These are phyloP conservation scores for Leucoma salicis DNA, from an alignment of 2,888 invertebrate genomes.

Conservation along the genomic window DNA sequence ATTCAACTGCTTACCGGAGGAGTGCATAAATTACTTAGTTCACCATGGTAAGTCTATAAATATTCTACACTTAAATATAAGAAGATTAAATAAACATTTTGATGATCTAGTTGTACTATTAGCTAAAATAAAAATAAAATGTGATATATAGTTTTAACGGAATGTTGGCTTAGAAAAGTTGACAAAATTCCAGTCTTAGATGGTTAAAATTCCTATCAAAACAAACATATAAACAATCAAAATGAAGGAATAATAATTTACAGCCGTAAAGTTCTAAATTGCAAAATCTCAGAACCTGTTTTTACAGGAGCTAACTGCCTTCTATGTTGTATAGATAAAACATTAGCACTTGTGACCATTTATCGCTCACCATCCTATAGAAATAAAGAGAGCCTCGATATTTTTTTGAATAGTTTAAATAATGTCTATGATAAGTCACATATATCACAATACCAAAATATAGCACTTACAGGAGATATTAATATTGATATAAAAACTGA, in stretches of 20 bases:
- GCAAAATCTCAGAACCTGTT: neutral
- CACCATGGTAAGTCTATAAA: no score
- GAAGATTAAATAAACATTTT: neutral
- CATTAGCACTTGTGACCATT: neutral
- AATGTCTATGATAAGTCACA: neutral
- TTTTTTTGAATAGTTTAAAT: neutral
- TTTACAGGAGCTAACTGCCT: neutral
- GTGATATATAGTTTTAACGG: neutral
- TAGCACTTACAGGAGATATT: neutral
- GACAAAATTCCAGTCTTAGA: neutral
- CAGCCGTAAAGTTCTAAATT: neutral
- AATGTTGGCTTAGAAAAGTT: neutral
- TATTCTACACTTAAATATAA: no score
- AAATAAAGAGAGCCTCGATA: neutral
- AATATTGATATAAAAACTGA: neutral
- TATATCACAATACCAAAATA: neutral
- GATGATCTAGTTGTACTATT: neutral
- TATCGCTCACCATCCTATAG: neutral
- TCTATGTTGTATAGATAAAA: neutral
- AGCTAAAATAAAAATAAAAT: neutral
- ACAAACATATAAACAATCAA: neutral
- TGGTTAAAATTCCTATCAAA: neutral
- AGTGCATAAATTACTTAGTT: no score
- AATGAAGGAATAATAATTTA: neutral
- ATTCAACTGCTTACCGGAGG: no score